Conservation (phyloP, 2,888 invertebrate genomes). For the Dione juno region DNA sequence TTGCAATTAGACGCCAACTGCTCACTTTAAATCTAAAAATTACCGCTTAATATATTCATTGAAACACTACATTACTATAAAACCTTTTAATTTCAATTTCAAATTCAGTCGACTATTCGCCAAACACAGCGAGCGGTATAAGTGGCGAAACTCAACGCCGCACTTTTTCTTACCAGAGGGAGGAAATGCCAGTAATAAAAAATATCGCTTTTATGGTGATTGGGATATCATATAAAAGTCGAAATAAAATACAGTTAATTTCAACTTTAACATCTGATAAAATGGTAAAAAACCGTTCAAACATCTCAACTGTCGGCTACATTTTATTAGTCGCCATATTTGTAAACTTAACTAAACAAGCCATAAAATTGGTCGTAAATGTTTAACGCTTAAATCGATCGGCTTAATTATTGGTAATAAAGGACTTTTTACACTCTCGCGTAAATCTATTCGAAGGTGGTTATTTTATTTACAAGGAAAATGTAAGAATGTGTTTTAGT, state of each 20-base stretch:
- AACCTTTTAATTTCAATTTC: not conserved
- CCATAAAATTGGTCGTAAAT: constrained; percentile 41
- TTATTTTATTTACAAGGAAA: constrained; percentile 8
- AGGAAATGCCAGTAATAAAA: no score
- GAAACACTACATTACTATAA: constrained; percentile 11
- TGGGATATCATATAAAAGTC: no score
- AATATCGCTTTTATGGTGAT: no score
- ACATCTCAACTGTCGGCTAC: constrained; percentile 29
- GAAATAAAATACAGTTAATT: constrained; percentile 24
- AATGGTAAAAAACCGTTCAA: constrained; percentile 40
- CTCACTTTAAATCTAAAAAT: constrained; percentile 1
- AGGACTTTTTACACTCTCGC: constrained; percentile 20
- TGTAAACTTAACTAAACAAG: constrained; percentile 41
- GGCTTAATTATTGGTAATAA: constrained; percentile 33
- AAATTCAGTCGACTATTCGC: no score
- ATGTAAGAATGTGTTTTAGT: constrained; percentile 1
- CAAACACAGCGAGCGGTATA: no score
- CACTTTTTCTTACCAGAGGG: no score
- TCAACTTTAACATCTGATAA: constrained; percentile 22
- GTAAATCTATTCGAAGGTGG: constrained; percentile 11
- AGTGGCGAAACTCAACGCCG: no score
- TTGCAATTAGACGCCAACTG: constrained; percentile 5
- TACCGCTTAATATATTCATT: constrained; percentile 9
- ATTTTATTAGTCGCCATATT: constrained; percentile 44
- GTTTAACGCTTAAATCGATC: constrained; percentile 42